A percentile compares a stretch with the other conserved stretches of the same genome.
phyloP scores from a whole-genome alignment of 2,797 vertebrate species.

The Danio albolineatus region DNA sequence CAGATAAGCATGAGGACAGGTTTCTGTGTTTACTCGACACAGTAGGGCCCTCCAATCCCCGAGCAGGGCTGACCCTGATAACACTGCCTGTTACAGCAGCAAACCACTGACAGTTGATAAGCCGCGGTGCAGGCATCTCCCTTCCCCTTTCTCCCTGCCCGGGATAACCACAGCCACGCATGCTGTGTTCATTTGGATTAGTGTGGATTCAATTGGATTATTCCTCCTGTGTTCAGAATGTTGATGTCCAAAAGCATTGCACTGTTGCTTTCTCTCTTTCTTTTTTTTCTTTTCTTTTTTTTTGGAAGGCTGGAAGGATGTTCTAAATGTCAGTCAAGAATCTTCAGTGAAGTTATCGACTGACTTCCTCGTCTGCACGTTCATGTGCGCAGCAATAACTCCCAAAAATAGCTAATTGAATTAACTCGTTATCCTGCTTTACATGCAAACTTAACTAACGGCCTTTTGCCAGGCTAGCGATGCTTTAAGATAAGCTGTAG shows the following conservation, averaged over 20 bases:
- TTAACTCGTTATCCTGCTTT: too few relatives aligned
- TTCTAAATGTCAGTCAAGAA: conserved; percentile 47
- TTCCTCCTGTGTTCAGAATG: conserved; percentile 72
- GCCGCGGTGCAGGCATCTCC: conserved; percentile 74
- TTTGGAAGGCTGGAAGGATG: conserved; percentile 18
- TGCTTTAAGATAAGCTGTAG: too few relatives aligned
- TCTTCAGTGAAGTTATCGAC: conserved; percentile 28
- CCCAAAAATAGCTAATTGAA: too few relatives aligned
- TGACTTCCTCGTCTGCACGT: conserved; percentile 11
- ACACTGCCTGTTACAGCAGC: conserved; percentile 72
- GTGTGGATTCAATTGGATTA: conserved; percentile 73
- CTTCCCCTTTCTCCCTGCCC: conserved; percentile 73
- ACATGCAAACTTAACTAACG: too few relatives aligned
- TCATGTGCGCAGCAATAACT: too few relatives aligned
- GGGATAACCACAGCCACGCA: conserved; percentile 75
- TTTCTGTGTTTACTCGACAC: conserved; percentile 79
- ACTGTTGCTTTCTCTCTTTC: conserved; percentile 34
- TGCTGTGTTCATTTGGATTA: conserved; percentile 84
- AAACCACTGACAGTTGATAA: conserved; percentile 78
- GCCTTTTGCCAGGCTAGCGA: too few relatives aligned
- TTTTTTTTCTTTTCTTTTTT: neutral
- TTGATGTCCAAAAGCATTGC: conserved; percentile 69
- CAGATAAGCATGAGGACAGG: conserved; percentile 81
- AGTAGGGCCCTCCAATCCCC: conserved; percentile 75
- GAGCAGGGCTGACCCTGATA: conserved; percentile 79